Evolutionary conservation across 2,888 invertebrate genomes (phyloP).

Genomic region (Aphelenchoides bicaudatus): DNA sequence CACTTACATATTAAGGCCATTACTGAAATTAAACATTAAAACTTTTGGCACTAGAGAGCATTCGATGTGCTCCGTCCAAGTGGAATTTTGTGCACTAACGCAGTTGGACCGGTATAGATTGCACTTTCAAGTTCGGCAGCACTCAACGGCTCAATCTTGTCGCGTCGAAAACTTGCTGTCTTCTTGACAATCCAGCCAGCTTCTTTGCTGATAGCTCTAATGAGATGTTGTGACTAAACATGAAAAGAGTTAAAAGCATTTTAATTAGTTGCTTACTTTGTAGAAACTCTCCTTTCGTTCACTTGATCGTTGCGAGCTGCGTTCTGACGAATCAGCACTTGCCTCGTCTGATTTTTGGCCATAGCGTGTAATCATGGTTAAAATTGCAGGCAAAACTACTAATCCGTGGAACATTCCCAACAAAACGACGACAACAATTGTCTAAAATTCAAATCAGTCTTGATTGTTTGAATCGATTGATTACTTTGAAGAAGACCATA

Average conservation of each 20-base stretch:
- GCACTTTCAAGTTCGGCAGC: slow-evolving; percentile 27
- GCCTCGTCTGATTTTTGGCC: slow-evolving; percentile 2
- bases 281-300: slow-evolving; percentile 51
- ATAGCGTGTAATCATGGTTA: slow-evolving; percentile 34
- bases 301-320: slow-evolving; percentile 41
- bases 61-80: slow-evolving; percentile 40
- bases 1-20: too few relatives aligned
- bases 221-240: slow-evolving; percentile 34
- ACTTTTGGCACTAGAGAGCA: too few relatives aligned
- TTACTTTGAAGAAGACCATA: slow-evolving; percentile 51
- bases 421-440: slow-evolving; percentile 49
- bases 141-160: slow-evolving; percentile 20
- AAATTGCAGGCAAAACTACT: slow-evolving; percentile 46
- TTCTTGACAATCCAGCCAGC: slow-evolving; percentile 25
- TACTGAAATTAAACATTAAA: too few relatives aligned
- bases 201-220: slow-evolving; percentile 31
- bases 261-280: slow-evolving; percentile 30
- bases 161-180: slow-evolving; percentile 14
- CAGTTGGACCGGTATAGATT: slow-evolving; percentile 25
- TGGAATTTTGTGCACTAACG: slow-evolving; percentile 41
- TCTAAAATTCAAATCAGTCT: slow-evolving; percentile 23
- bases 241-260: not conserved
- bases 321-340: slow-evolving; percentile 32
- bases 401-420: slow-evolving; percentile 56
- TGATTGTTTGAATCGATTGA: too few relatives aligned